phyloP scores from a whole-genome alignment of 2,797 vertebrate genomes.

The Macrochelys suwanniensis region DNA sequence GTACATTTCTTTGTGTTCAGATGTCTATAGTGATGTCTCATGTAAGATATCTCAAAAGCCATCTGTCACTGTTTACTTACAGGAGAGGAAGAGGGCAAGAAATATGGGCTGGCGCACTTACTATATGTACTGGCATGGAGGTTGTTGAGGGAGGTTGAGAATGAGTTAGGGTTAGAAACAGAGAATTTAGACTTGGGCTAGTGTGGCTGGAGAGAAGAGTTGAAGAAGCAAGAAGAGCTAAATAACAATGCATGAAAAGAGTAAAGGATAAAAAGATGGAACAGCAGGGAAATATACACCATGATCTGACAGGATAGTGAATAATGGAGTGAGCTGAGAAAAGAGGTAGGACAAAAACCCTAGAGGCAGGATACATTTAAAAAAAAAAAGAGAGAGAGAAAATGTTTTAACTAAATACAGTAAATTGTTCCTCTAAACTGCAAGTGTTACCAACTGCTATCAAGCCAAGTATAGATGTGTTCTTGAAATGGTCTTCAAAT shows the following conservation, averaged over 20 bases:
- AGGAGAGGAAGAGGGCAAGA: background rate
- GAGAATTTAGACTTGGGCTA: background rate
- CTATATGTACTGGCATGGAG: background rate
- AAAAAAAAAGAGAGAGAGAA: too few relatives aligned
- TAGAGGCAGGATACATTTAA: background rate
- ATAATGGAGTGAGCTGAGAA: background rate
- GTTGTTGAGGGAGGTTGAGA: background rate
- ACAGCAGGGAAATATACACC: background rate
- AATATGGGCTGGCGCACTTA: background rate
- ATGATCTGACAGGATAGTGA: background rate
- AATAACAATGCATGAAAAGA: slow-evolving; percentile 66
- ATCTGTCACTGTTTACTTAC: background rate
- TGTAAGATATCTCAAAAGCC: background rate
- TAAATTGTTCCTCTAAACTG: background rate
- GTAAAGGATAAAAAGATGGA: slow-evolving; percentile 51
- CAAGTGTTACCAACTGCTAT: background rate
- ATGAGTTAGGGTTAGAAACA: background rate
- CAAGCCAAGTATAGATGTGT: too few relatives aligned
- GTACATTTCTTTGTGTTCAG: background rate
- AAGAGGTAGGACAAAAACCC: slow-evolving; percentile 47
- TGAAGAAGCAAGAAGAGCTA: background rate
- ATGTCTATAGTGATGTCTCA: background rate
- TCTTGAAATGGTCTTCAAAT: too few relatives aligned
- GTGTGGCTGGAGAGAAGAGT: too few relatives aligned
- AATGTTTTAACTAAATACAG: background rate